Evolutionary conservation across 2,113 vertebrate species (phyloP), one percentile per base, ranked within the genome.

Genomic region (Theristicus caerulescens): DNA sequence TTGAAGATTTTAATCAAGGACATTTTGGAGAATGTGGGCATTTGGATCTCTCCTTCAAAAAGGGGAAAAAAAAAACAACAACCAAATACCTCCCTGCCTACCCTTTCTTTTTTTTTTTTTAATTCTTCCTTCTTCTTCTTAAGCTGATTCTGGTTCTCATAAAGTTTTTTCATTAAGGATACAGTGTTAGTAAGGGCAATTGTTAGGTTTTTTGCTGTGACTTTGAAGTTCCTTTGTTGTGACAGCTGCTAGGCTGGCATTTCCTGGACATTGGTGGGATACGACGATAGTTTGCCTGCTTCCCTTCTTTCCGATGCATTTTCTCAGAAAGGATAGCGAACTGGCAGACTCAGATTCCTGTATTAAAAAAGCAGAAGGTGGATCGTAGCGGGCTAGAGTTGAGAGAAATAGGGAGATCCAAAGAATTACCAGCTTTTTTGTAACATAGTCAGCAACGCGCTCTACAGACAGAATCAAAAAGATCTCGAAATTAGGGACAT

Each of bases 171-270:
- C 90, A 94, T 97, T 98, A 92, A 93, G 76, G 86, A 88, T 88
- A 81, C 78, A 94, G 74, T 83, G 61, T 92, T 95, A 86, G 86
- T 77, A 96, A 90, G 83, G 90, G 93, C 92, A 94, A 93, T 89
- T 96, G 70, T 97, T 96, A 85, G 34, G 16, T 66, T 97, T 91
- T 96, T 79, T 97, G 77, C 93, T 44, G 71, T 96, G 90, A 90
- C 96, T 98, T 98, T 97, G 96, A 98, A 97, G 93, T 97, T 96
- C 72, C 79, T 90, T 93, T 98, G 97, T 98, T 98, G 97, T 97
- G 96, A 98, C 97, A 98, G 98, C 98, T 98, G 97, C 96, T 96
- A 94, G 94, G 96, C 96, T 97, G 97, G 97, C 96, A 96, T 97
- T 97, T 96, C 98, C 97, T 90, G 97, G 93, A 93, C 96, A 97